Evolutionary conservation across 2,888 invertebrate genomes (phyloP), one percentile per base, ranked within the genome.

Genomic region (Antheraea assamensis): DNA sequence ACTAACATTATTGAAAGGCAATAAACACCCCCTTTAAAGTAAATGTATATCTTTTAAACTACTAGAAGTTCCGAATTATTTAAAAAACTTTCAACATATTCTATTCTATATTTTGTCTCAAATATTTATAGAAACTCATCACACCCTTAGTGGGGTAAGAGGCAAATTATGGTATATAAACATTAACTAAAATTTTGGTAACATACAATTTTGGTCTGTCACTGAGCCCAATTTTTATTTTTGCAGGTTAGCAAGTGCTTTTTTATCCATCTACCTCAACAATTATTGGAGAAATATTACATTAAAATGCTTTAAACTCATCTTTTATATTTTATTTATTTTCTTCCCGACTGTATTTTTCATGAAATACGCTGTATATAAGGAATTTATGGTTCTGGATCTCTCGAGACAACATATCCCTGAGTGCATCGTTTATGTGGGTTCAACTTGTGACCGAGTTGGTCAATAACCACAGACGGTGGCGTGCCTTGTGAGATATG

Each of bases 401-500:
- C 89, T 79, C 82, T 86, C 0, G 93, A 92, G 3, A 93, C 93
- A 3, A 91, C 79, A 74, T 81, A 84, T 76, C 84, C 80, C 78
- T 88, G 72, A 2, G 79, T 75, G 73, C 92, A 92, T 17, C 77
- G 80, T 74, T 81, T 82, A 70, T 90, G 92, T 0, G 86, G 83
- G 4, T 85, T 86, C 74, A 85, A 77, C 2, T 83, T 75, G 30
- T 88, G 88, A 3, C 78, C 76, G 3, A 88, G 78, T 77, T 94
- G 94, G 66, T 94, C 92, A 3, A 94, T 87, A 1, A 92, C 93
- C 0, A 81, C 87, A 61, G 84, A 90, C 0, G 93, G 92, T 0
- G 90, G 88, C 0, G 93, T 92, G 27, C 94, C 93, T 77, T 90
- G 90, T 0, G 89, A 83, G 17, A 93, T 87, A 72, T 93, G 94